A percentile compares a stretch with the other conserved stretches of the same genome.
These are phyloP conservation scores for Actinostola sp. DNA, from an alignment of 92 coral and sea anemone genomes.

Conservation along the genomic window DNA sequence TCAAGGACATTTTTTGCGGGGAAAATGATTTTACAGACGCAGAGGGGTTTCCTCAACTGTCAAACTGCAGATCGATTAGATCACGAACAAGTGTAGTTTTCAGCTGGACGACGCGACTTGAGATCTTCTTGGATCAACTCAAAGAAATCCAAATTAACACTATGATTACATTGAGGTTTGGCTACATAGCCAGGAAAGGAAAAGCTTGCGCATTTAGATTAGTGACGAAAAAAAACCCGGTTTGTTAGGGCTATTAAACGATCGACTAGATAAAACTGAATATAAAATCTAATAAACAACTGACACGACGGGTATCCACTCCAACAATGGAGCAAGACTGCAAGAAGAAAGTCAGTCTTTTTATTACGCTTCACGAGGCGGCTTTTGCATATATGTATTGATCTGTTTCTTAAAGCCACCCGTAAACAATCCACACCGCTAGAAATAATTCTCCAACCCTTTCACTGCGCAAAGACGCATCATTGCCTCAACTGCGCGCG, in stretches of 20 bases:
- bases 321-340: neutral
- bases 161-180: slow-evolving; percentile 1
- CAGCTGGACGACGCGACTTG: neutral
- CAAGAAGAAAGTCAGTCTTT: too few species aligned
- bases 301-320: slow-evolving; percentile 5
- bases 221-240: slow-evolving; percentile 20
- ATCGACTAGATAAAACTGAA: slow-evolving; percentile 13
- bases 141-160: slow-evolving; percentile 4
- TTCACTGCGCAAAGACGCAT: neutral
- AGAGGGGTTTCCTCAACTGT: slow-evolving; percentile 13
- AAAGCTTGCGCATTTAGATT: slow-evolving; percentile 8
- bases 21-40: neutral
- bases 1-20: neutral
- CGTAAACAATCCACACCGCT: neutral
- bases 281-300: slow-evolving; percentile 11
- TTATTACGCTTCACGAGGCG: too few species aligned
- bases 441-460: neutral
- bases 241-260: slow-evolving; percentile 28
- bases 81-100: neutral
- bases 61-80: neutral
- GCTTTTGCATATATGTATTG: neutral
- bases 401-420: slow-evolving; percentile 12
- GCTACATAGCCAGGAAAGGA: slow-evolving; percentile 1
- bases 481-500: neutral
- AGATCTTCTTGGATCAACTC: neutral